Evolutionary conservation across 2,888 invertebrate genomes (phyloP), one percentile per base, ranked within the genome.

Genomic region (Altica lythri): DNA sequence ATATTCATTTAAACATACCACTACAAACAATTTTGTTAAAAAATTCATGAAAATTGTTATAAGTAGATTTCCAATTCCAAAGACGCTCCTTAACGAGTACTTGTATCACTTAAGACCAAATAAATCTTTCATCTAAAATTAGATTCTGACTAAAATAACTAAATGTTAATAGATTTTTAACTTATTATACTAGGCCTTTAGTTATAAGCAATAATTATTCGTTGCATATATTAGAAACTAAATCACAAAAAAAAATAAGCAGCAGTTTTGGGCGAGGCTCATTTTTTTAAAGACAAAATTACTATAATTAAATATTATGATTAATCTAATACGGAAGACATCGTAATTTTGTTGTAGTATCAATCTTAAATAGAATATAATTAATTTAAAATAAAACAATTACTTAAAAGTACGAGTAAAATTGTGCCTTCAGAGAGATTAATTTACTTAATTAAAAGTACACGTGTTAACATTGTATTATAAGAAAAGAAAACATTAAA

Each of bases 271-370:
- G 60, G 60, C 60, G 62, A 62, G 62, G 63, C 60, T 54, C 52
- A 49, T 49, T 38, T 37, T 42, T 53, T 58, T 42, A 25, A 19
- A 38, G 19, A 22, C n/a, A n/a, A n/a, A n/a, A n/a, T n/a, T n/a
- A n/a, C n/a, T n/a, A n/a, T n/a, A n/a, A n/a, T n/a, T n/a, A n/a
- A n/a, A n/a, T n/a, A n/a, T n/a, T n/a, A n/a, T n/a, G n/a, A n/a
- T n/a, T n/a, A 45, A 37, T 22, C 10, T 29, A 37, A n/a, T 49
- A 47, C 62, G 68, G 68, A 68, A 68, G 68, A 68, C 68, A 55
- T 59, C 40, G 57, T 53, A 57, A 64, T 65, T 66, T 68, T 68
- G 68, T 60, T 65, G 67, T 59, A 59, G n/a, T 45, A 19, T 32
- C 35, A 50, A 47, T 48, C 45, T 51, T 52, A 47, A 19, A 37